phyloP scores from a whole-genome alignment of 1,140 invertebrate genomes.

The Protaetia brevitarsis region DNA sequence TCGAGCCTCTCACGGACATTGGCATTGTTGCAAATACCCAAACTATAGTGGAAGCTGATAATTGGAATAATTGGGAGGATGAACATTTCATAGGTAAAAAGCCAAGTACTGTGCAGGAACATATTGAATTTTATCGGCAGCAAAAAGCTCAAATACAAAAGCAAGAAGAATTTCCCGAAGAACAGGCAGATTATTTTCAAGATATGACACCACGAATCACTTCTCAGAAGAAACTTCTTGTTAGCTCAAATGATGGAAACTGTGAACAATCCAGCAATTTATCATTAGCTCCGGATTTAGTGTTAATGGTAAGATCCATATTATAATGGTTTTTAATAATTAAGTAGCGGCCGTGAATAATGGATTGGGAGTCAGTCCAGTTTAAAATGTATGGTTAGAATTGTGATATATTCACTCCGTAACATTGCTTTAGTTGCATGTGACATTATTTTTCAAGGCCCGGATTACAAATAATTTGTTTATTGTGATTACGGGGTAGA shows the following conservation, averaged over 20 bases:
- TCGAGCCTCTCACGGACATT: conserved; percentile 54
- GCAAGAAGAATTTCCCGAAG: conserved; percentile 42
- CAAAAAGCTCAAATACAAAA: conserved; percentile 39
- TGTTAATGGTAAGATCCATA: conserved; percentile 43
- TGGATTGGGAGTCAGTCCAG: no score
- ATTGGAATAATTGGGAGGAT: conserved; percentile 53
- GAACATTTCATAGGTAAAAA: conserved; percentile 37
- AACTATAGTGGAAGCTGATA: conserved; percentile 34
- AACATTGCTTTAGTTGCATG: no score
- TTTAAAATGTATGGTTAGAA: no score
- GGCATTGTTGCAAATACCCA: conserved; percentile 50
- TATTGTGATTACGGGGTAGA: not conserved
- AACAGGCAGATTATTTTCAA: conserved; percentile 53
- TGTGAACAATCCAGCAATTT: conserved; percentile 44
- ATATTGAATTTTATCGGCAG: conserved; percentile 56
- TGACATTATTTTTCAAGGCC: not conserved
- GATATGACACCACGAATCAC: conserved; percentile 57
- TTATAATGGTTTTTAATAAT: no score
- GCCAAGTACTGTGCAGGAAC: conserved; percentile 53
- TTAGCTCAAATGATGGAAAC: conserved; percentile 44
- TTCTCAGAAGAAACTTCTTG: conserved; percentile 51
- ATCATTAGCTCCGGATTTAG: conserved; percentile 42
- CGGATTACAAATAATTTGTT: not conserved
- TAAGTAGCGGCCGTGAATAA: no score
- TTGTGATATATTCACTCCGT: no score